These are phyloP conservation scores for Drosophila sp. DNA, from an alignment of 1,140 invertebrate genomes.

Conservation along the genomic window DNA sequence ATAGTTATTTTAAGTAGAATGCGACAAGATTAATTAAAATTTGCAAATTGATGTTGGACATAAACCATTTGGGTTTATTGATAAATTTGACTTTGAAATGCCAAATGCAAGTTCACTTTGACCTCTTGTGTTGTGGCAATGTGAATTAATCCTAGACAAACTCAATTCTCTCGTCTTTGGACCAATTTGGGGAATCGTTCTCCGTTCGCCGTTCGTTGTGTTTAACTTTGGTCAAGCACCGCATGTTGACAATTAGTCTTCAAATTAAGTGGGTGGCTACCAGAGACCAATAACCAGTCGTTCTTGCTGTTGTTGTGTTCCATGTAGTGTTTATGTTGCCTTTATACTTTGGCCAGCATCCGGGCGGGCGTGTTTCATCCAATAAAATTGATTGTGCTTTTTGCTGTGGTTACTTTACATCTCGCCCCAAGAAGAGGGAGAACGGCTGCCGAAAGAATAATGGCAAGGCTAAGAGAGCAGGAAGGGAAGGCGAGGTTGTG, in stretches of 20 bases:
- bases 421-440: not conserved
- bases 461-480: not conserved
- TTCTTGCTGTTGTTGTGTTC: constrained; percentile 10
- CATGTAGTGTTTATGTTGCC: constrained; percentile 25
- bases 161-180: not conserved
- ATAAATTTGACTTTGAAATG: constrained; percentile 3
- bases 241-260: constrained; percentile 75
- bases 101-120: not conserved
- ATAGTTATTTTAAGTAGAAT: not conserved
- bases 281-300: not conserved
- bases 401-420: constrained; percentile 34
- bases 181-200: not conserved
- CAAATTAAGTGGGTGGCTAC: constrained; percentile 59
- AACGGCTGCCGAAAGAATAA: not conserved
- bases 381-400: constrained; percentile 64
- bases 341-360: constrained; percentile 3
- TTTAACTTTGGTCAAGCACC: constrained; percentile 5
- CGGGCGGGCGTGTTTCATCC: not conserved
- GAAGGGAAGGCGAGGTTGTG: not conserved
- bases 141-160: not conserved
- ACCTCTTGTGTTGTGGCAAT: not conserved
- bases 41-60: not conserved
- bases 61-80: constrained; percentile 2
- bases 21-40: not conserved
- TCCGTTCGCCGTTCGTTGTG: not conserved